Evolutionary conservation across 1,140 invertebrate species (phyloP), one percentile per base, ranked within the genome.

Genomic region (Cotesia typhae): DNA sequence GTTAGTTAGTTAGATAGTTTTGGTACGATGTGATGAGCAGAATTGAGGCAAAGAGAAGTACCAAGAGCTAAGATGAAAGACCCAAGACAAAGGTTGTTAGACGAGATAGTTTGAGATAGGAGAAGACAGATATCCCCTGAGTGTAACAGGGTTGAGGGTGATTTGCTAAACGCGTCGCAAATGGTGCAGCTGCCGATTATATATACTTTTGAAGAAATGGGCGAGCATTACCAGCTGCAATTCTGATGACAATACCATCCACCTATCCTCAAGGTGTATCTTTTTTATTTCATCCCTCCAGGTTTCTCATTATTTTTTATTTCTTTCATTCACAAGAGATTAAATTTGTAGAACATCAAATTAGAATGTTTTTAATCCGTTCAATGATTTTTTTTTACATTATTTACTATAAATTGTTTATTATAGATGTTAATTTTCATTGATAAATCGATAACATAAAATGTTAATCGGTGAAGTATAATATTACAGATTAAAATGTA

Each of bases 111-210:
- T 59, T 59, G 57, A 59, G 57, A 59, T 17, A 20, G 28, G 20
- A 6, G 20, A 59, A 59, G 17, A 59, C 14, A 59, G 57, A 55
- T 52, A 52, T 1, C 41, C 10, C 5, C 6, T 10, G 41, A 47
- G 7, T 4, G 53, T 55, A 55, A 55, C n/a, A 4, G 20, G 17
- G 57, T 20, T 59, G 57, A 28, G 57, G 57, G 57, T 59, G 57
- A 59, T 59, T 59, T 59, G 57, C 57, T 59, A 59, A 59, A 59
- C 17, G 57, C 57, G 57, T 59, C 17, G 57, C 57, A 20, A 59
- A 59, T 59, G 57, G 20, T 20, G 57, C 57, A 59, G 57, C 57
- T 59, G 57, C 57, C 17, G 17, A 59, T 9, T 20, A 7, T 20
- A 59, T 59, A 28, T 9, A 20, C 57, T 59, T 28, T 7, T 5